A percentile compares a stretch with the other conserved stretches of the same genome.
These are phyloP conservation scores for Thermophis baileyi DNA, from an alignment of 2,113 vertebrate species.

Conservation along the genomic window DNA sequence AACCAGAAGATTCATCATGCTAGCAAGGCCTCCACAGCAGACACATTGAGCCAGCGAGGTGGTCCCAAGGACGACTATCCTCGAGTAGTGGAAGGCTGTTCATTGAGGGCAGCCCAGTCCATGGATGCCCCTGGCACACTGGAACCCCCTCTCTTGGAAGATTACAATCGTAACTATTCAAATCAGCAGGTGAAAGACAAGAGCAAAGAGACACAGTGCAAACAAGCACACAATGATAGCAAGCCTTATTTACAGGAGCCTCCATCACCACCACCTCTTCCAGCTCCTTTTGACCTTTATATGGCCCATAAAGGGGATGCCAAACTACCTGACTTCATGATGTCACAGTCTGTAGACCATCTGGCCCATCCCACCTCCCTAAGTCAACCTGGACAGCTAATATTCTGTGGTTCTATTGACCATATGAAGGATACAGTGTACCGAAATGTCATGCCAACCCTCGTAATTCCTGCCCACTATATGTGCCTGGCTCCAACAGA, in stretches of 20 bases:
- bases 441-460: constrained; percentile 89
- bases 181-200: constrained; percentile 62
- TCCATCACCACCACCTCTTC: constrained; percentile 77
- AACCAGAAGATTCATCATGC: constrained; percentile 74
- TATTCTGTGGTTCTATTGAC: constrained; percentile 90
- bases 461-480: constrained; percentile 94
- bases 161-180: constrained; percentile 73
- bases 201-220: constrained; percentile 71
- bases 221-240: constrained; percentile 75
- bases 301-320: constrained; percentile 76
- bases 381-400: constrained; percentile 85
- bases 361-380: constrained; percentile 83
- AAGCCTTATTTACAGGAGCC: constrained; percentile 80
- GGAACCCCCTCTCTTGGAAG: constrained; percentile 75
- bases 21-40: constrained; percentile 67
- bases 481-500: constrained; percentile 80
- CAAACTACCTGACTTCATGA: constrained; percentile 83
- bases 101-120: constrained; percentile 81
- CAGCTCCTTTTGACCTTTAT: constrained; percentile 72
- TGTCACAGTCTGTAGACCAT: constrained; percentile 80
- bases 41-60: constrained; percentile 66
- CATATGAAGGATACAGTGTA: constrained; percentile 94
- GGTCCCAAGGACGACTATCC: constrained; percentile 42
- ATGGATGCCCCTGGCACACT: constrained; percentile 76
- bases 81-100: constrained; percentile 68